Conservation (phyloP, 2,888 invertebrate species). For the Nemoura dubitans region DNA sequence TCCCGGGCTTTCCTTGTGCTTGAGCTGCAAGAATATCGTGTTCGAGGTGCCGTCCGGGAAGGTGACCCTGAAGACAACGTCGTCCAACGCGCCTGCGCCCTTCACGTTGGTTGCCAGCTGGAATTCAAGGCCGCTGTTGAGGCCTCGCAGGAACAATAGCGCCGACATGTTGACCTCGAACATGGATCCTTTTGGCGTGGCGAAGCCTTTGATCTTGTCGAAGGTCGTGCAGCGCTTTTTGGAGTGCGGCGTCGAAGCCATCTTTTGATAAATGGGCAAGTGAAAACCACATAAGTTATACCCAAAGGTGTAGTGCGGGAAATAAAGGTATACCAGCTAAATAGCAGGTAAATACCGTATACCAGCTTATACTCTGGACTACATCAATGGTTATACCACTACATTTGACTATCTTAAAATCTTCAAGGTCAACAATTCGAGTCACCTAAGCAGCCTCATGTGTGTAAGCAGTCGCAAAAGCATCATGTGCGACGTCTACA, state of each 20-base stretch:
- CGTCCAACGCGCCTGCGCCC: neutral
- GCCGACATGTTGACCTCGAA: neutral
- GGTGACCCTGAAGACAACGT: neutral
- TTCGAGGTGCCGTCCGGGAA: neutral
- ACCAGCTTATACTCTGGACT: too few relatives aligned
- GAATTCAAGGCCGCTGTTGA: neutral
- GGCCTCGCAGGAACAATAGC: neutral
- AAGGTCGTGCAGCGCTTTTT: neutral
- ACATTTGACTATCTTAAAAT: too few relatives aligned
- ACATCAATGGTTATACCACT: too few relatives aligned
- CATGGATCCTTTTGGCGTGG: neutral
- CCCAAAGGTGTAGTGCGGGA: too few relatives aligned
- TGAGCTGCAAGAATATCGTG: neutral
- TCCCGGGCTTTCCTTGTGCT: neutral
- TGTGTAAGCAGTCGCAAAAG: too few relatives aligned
- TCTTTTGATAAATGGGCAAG: too few relatives aligned
- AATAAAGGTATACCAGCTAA: too few relatives aligned
- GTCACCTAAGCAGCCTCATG: too few relatives aligned
- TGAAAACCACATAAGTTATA: too few relatives aligned
- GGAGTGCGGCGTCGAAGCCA: neutral
- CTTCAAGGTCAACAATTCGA: too few relatives aligned
- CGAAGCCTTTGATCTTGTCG: neutral
- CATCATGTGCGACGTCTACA: too few relatives aligned
- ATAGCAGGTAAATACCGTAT: too few relatives aligned
- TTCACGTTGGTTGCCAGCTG: neutral